Evolutionary conservation across 1,140 invertebrate genomes (phyloP).

Genomic region (Microplitis mediator): DNA sequence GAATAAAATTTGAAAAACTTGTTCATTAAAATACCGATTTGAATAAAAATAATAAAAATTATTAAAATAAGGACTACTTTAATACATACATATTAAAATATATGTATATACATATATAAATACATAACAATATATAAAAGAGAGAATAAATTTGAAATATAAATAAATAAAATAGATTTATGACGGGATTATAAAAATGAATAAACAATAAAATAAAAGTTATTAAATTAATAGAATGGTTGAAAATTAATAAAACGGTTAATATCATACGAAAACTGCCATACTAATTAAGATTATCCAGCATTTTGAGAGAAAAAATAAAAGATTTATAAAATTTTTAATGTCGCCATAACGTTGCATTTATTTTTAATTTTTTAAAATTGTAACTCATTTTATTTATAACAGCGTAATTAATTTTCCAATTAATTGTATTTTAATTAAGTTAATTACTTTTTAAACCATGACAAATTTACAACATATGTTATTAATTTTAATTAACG

Average conservation of each 20-base stretch:
- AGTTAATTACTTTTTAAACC: background rate
- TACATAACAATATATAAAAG: background rate
- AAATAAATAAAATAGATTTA: background rate
- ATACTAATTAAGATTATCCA: conserved; percentile 37
- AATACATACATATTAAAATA: too few species aligned
- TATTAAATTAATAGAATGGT: background rate
- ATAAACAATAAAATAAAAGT: background rate
- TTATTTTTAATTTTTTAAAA: too few species aligned
- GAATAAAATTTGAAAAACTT: too few species aligned
- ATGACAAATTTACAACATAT: background rate
- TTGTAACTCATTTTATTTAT: too few species aligned
- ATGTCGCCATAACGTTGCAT: too few species aligned
- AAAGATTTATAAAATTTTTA: too few species aligned
- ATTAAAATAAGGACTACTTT: background rate
- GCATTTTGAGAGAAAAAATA: background rate
- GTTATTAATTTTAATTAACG: background rate
- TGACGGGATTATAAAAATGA: background rate
- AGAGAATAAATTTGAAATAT: background rate
- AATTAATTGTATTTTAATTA: background rate
- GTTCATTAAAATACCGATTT: too few species aligned
- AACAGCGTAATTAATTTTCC: too few species aligned
- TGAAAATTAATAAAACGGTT: conserved; percentile 19
- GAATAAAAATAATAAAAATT: conserved; percentile 1
- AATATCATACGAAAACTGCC: conserved; percentile 53
- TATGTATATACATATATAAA: too few species aligned